phyloP scores from a whole-genome alignment of 2,113 vertebrate species.

The Tachysurus fulvidraco region DNA sequence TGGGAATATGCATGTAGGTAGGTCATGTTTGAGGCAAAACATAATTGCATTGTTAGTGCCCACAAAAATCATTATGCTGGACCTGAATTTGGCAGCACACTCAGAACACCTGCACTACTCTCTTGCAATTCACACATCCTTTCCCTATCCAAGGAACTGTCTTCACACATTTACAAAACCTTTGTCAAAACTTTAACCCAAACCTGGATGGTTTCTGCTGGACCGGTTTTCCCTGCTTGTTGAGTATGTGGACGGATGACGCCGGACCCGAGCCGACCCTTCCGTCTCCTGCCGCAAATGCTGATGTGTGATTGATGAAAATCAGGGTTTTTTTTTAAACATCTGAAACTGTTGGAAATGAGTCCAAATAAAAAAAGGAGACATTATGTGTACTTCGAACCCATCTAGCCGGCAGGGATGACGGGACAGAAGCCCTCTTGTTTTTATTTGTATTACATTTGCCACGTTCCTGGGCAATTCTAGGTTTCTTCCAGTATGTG shows the following conservation, averaged over 20 bases:
- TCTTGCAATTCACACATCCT: neutral
- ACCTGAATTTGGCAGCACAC: neutral
- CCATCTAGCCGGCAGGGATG: neutral
- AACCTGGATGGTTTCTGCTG: neutral
- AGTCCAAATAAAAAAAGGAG: neutral
- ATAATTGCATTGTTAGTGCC: slow-evolving; percentile 30
- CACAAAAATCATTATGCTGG: neutral
- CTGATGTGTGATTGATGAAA: neutral
- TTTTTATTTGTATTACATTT: neutral
- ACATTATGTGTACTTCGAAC: neutral
- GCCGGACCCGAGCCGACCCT: neutral
- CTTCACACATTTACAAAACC: neutral
- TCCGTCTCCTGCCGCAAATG: neutral
- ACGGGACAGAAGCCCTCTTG: neutral
- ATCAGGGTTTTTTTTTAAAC: neutral
- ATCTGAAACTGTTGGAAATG: neutral
- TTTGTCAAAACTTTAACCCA: slow-evolving; percentile 1
- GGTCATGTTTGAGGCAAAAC: slow-evolving; percentile 6
- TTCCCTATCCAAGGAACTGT: slow-evolving; percentile 9
- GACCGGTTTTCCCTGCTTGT: neutral
- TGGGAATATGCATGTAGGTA: neutral
- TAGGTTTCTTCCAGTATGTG: slow-evolving; percentile 1
- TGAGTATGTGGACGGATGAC: neutral
- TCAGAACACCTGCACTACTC: slow-evolving; percentile 14
- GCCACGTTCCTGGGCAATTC: neutral